phyloP scores from a whole-genome alignment of 2,113 vertebrate genomes.

The Chinchilla lanigera region DNA sequence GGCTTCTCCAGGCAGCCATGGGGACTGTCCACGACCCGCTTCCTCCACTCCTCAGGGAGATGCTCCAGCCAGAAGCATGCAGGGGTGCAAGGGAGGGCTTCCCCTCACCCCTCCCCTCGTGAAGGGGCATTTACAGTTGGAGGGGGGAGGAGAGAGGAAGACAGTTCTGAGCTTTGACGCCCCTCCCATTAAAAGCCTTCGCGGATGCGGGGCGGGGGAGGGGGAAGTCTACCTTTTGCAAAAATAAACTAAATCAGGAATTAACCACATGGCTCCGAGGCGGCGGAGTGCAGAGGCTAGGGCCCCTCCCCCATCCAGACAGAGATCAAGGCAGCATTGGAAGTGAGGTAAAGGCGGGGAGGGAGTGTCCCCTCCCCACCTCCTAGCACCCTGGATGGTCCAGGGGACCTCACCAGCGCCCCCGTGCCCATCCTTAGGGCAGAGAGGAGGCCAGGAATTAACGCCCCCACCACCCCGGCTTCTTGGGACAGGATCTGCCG shows the following conservation, averaged over 20 bases:
- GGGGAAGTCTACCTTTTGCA: conserved; percentile 73
- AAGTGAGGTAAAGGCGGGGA: conserved; percentile 82
- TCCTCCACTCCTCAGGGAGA: conserved; percentile 49
- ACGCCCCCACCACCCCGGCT: conserved; percentile 60
- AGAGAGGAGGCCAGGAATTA: conserved; percentile 50
- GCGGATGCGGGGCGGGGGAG: conserved; percentile 65
- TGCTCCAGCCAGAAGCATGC: conserved; percentile 80
- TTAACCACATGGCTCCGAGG: conserved; percentile 80
- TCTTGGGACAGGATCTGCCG: conserved; percentile 62
- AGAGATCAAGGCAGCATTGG: conserved; percentile 82
- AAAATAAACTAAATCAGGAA: conserved; percentile 81
- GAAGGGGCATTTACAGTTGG: conserved; percentile 61
- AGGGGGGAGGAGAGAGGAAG: conserved; percentile 69
- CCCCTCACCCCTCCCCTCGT: conserved; percentile 69
- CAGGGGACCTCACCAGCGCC: conserved; percentile 80
- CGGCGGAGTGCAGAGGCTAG: conserved; percentile 27
- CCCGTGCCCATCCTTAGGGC: conserved; percentile 71
- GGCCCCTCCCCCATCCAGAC: conserved; percentile 70
- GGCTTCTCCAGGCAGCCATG: conserved; percentile 47
- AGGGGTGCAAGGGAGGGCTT: conserved; percentile 44
- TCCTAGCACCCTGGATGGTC: conserved; percentile 83
- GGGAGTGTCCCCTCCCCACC: conserved; percentile 73
- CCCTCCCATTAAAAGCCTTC: conserved; percentile 77
- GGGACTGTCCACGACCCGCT: conserved; percentile 13
- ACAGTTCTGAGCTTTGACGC: conserved; percentile 73